These are phyloP conservation scores for Mastigias papua DNA, from an alignment of 30 jellyfish, hydroid and myxozoan species.

Conservation along the genomic window DNA sequence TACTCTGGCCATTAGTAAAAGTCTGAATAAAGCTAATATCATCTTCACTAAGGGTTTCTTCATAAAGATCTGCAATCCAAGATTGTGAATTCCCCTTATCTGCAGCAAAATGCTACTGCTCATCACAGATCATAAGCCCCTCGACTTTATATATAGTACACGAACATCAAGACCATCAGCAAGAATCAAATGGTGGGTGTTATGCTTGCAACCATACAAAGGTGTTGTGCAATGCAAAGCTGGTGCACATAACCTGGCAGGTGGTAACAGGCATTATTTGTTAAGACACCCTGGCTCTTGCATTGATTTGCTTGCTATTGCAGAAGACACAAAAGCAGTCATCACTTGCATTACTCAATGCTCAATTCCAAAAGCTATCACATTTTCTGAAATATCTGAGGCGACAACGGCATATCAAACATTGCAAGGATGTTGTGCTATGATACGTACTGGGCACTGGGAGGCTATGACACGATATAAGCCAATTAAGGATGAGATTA, in stretches of 20 bases:
- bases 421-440: not conserved
- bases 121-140: slow-evolving; percentile 51
- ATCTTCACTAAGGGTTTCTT: too few species aligned
- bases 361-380: slow-evolving; percentile 45
- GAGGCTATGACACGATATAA: not conserved
- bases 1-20: too few species aligned
- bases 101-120: too few species aligned
- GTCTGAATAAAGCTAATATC: too few species aligned
- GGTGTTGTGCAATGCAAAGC: slow-evolving; percentile 12
- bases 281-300: slow-evolving; percentile 37
- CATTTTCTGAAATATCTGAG: slow-evolving; percentile 17
- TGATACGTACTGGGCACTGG: slow-evolving; percentile 15
- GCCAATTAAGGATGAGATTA: not conserved
- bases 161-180: slow-evolving; percentile 31
- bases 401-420: slow-evolving; percentile 41
- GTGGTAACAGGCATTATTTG: too few species aligned
- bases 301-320: not conserved
- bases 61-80: too few species aligned
- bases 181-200: slow-evolving; percentile 29
- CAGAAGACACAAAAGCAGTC: slow-evolving; percentile 23
- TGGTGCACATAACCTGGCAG: slow-evolving; percentile 43
- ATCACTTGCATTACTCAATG: slow-evolving; percentile 16
- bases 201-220: slow-evolving; percentile 33
- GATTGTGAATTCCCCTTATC: too few species aligned
- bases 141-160: not conserved